phyloP scores from a whole-genome alignment of 1,140 invertebrate species.

The Homalodisca vitripennis region DNA sequence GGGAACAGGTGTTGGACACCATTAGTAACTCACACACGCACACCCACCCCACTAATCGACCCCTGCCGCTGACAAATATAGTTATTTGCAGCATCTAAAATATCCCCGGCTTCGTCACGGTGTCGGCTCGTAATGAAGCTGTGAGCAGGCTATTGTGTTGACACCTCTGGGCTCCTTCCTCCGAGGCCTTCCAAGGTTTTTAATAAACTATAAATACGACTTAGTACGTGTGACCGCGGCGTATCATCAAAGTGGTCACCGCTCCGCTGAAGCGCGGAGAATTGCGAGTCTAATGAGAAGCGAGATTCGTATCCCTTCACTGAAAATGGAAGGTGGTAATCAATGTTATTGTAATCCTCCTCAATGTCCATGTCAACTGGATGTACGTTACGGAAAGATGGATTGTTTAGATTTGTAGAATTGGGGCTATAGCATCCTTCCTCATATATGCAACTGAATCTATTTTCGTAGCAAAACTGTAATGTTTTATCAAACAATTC shows the following conservation, averaged over 20 bases:
- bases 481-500: no score
- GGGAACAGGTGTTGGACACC: neutral
- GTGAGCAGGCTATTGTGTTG: slow-evolving; percentile 4
- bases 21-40: neutral
- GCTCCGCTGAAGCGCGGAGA: no score
- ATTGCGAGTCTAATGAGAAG: no score
- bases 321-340: no score
- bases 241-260: slow-evolving; percentile 1
- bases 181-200: neutral
- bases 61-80: slow-evolving; percentile 1
- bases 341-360: no score
- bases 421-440: no score
- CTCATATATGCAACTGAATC: no score
- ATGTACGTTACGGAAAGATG: no score
- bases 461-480: no score
- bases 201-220: slow-evolving; percentile 27
- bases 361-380: no score
- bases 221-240: slow-evolving; percentile 15
- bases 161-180: slow-evolving; percentile 1
- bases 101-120: slow-evolving; percentile 4
- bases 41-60: neutral
- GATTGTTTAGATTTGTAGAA: no score
- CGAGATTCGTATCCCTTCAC: no score
- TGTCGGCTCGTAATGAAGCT: neutral
- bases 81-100: slow-evolving; percentile 13